Evolutionary conservation across 2,888 invertebrate genomes (phyloP).

Genomic region (Tetropium fuscum): DNA sequence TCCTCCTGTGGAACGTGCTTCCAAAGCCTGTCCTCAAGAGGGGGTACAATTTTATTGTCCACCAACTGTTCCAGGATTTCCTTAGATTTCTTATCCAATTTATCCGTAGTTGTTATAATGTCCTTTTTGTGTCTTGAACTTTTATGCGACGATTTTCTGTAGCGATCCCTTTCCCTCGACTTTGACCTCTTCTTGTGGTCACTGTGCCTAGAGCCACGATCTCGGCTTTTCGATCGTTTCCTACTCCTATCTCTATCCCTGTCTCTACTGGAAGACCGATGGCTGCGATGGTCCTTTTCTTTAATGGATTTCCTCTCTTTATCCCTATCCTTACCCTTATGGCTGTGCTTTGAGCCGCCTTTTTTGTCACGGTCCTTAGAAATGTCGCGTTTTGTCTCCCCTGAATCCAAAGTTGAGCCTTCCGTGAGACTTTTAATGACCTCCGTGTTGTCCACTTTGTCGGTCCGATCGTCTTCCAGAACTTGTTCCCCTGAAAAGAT

Average conservation of each 20-base stretch:
- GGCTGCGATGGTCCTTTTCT: slow-evolving; percentile 51
- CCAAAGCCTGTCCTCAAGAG: slow-evolving; percentile 69
- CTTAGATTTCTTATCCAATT: slow-evolving; percentile 64
- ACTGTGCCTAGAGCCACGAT: slow-evolving; percentile 41
- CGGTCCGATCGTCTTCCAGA: slow-evolving; percentile 72
- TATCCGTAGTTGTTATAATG: slow-evolving; percentile 56
- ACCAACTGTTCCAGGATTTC: slow-evolving; percentile 65
- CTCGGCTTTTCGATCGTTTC: slow-evolving; percentile 59
- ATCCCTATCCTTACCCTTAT: slow-evolving; percentile 46
- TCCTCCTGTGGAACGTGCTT: slow-evolving; percentile 67
- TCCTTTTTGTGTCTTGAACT: slow-evolving; percentile 62
- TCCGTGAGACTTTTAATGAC: slow-evolving; percentile 63
- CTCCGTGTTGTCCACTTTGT: slow-evolving; percentile 69
- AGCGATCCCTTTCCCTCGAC: slow-evolving; percentile 53
- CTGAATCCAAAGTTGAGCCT: slow-evolving; percentile 53
- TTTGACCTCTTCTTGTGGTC: slow-evolving; percentile 43
- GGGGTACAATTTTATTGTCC: slow-evolving; percentile 65
- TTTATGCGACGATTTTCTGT: slow-evolving; percentile 61
- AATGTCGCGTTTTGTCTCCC: slow-evolving; percentile 43
- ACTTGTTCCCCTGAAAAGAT: slow-evolving; percentile 65
- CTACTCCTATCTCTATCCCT: slow-evolving; percentile 52
- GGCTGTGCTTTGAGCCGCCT: slow-evolving; percentile 51
- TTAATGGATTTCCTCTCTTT: slow-evolving; percentile 46
- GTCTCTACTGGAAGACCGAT: slow-evolving; percentile 52
- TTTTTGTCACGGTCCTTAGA: slow-evolving; percentile 49